phyloP scores from a whole-genome alignment of 2,113 vertebrate species.

The Piaya cayana region DNA sequence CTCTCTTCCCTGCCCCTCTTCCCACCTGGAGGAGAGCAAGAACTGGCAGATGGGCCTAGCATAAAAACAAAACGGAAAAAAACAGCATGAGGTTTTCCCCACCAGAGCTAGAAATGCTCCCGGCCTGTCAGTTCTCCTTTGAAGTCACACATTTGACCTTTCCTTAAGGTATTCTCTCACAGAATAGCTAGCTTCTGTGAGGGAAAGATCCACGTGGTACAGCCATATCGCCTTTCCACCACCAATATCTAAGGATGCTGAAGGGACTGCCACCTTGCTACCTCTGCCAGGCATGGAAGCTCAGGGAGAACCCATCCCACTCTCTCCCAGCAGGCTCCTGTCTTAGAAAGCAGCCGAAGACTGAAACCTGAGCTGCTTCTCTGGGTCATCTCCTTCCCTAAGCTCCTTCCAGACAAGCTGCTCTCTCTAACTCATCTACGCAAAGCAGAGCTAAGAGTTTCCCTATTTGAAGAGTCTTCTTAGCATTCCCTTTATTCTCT shows the following conservation, averaged over 20 bases:
- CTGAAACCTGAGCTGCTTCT: not conserved
- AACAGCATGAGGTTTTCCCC: not conserved
- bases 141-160: not conserved
- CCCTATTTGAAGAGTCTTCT: not conserved
- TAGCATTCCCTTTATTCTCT: not conserved
- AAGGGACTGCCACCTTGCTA: not conserved
- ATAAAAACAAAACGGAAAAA: not conserved
- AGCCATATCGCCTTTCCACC: not conserved
- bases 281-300: not conserved
- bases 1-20: not conserved
- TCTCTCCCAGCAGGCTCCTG: not conserved
- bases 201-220: not conserved
- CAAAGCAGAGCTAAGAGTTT: not conserved
- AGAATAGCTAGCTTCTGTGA: not conserved
- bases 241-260: not conserved
- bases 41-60: not conserved
- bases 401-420: not conserved
- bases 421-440: not conserved
- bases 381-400: not conserved
- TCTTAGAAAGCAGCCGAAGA: not conserved
- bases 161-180: not conserved
- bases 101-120: not conserved
- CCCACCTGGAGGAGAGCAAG: not conserved
- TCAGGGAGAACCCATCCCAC: not conserved
- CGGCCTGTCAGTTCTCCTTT: not conserved